A percentile compares a stretch with the other conserved stretches of the same genome.
phyloP scores from a whole-genome alignment of 2,797 vertebrate species.

The Crypturellus tataupa region DNA sequence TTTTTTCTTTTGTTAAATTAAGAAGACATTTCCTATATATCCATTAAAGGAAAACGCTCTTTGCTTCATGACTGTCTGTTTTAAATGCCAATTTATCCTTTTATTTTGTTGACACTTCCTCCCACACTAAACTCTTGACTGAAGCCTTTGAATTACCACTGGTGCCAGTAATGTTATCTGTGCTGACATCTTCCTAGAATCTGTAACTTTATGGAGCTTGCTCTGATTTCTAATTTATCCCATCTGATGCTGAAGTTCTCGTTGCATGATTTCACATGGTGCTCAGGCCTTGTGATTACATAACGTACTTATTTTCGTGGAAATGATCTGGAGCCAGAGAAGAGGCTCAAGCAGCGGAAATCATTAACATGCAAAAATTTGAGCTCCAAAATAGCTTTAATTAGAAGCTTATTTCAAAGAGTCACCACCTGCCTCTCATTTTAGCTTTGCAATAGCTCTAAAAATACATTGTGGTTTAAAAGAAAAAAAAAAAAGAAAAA shows the following conservation, averaged over 20 bases:
- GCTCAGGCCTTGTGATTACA: slow-evolving; percentile 32
- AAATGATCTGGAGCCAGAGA: slow-evolving; percentile 25
- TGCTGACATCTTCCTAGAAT: not conserved
- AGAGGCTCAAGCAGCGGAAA: slow-evolving; percentile 50
- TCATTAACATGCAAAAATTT: slow-evolving; percentile 40
- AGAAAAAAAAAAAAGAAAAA: not conserved
- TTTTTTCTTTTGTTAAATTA: not conserved
- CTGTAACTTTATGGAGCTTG: not conserved
- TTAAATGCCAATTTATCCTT: not conserved
- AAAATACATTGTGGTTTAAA: not conserved
- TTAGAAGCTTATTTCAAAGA: slow-evolving; percentile 53
- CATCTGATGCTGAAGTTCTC: not conserved
- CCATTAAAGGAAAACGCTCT: not conserved
- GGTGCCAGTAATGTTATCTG: not conserved
- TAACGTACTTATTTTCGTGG: not conserved
- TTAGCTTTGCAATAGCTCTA: slow-evolving; percentile 14
- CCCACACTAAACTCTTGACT: not conserved
- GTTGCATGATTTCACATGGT: not conserved
- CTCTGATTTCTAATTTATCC: not conserved
- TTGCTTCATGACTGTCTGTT: not conserved
- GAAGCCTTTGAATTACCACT: not conserved
- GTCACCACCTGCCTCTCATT: slow-evolving; percentile 17
- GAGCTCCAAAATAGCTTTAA: slow-evolving; percentile 22
- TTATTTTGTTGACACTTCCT: not conserved
- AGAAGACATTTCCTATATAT: not conserved